phyloP scores from a whole-genome alignment of 2,888 invertebrate genomes.

The Eustalomyia histrio region DNA sequence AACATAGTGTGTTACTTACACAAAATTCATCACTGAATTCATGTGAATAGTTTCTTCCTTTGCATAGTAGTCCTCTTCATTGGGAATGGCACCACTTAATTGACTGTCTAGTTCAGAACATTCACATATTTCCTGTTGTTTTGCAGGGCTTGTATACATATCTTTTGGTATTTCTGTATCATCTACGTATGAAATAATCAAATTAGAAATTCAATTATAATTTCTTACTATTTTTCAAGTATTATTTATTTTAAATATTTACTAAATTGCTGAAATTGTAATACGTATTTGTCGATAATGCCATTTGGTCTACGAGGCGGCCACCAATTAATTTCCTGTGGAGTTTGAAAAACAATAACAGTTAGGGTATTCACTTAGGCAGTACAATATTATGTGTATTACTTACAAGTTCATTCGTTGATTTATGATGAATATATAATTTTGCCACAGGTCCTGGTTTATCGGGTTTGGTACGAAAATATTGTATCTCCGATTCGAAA shows the following conservation, averaged over 20 bases:
- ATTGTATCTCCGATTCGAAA: slow-evolving; percentile 90
- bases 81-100: slow-evolving; percentile 71
- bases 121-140: slow-evolving; percentile 59
- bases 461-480: slow-evolving; percentile 86
- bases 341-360: not conserved
- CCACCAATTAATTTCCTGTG: slow-evolving; percentile 76
- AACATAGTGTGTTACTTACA: no score
- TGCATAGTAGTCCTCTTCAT: slow-evolving; percentile 73
- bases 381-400: not conserved
- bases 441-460: slow-evolving; percentile 73
- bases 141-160: not conserved
- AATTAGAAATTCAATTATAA: not conserved
- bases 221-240: not conserved
- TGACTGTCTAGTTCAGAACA: slow-evolving; percentile 63
- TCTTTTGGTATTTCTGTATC: not conserved
- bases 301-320: slow-evolving; percentile 75
- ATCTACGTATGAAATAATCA: slow-evolving; percentile 13
- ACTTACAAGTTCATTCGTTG: slow-evolving; percentile 74
- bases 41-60: slow-evolving; percentile 71
- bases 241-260: slow-evolving; percentile 14
- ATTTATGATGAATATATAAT: slow-evolving; percentile 72
- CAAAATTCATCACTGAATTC: slow-evolving; percentile 71
- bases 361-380: not conserved
- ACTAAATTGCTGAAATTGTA: slow-evolving; percentile 67
- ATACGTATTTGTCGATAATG: slow-evolving; percentile 70